Evolutionary conservation across 2,113 vertebrate genomes (phyloP).

Genomic region (Lepidothrix coronata): DNA sequence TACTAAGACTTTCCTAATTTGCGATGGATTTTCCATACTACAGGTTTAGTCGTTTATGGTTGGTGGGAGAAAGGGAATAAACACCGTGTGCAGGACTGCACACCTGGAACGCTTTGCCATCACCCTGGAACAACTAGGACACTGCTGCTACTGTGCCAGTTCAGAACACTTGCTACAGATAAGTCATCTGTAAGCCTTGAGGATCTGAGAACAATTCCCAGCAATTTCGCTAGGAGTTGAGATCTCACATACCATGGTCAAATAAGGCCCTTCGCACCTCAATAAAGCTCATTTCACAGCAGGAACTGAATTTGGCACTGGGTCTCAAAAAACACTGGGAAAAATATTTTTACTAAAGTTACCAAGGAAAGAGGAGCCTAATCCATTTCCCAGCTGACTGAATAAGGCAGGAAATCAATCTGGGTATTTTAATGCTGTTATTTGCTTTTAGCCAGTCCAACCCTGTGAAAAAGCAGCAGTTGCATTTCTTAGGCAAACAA

Average conservation of each 20-base stretch:
- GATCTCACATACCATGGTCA: neutral
- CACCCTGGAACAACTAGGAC: neutral
- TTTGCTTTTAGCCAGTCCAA: slow-evolving; percentile 35
- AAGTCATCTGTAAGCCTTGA: neutral
- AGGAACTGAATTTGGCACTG: neutral
- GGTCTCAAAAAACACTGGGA: neutral
- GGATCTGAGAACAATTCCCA: neutral
- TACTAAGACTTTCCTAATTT: neutral
- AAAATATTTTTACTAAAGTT: slow-evolving; percentile 23
- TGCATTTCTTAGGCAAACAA: slow-evolving; percentile 30
- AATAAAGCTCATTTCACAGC: neutral
- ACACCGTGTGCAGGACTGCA: fast-evolving
- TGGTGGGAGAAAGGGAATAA: neutral
- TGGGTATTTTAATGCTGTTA: slow-evolving; percentile 19
- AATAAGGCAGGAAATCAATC: slow-evolving; percentile 37
- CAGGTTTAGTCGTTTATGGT: neutral
- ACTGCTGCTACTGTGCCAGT: fast-evolving
- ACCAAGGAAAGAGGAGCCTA: neutral
- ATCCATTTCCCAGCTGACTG: slow-evolving; percentile 30
- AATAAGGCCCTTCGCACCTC: neutral
- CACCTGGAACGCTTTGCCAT: fast-evolving
- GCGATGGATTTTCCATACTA: neutral
- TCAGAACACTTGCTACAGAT: neutral
- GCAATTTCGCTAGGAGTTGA: neutral
- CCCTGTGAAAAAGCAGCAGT: slow-evolving; percentile 7